Conservation (phyloP, 2,113 vertebrate genomes). For the Bolborhynchus lineola region DNA sequence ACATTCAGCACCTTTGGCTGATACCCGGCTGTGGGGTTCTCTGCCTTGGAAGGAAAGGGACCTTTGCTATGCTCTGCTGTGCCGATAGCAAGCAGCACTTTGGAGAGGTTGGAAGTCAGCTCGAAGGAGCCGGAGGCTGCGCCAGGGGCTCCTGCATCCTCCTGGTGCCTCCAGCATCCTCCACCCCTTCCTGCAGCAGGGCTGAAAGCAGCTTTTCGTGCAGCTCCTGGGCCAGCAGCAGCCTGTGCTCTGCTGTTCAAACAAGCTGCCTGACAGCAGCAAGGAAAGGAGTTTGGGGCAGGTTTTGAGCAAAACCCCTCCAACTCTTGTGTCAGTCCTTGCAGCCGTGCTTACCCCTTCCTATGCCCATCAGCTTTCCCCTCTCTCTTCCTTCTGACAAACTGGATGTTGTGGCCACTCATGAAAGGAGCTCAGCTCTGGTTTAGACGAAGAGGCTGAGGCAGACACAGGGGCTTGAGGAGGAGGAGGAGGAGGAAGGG, state of each 20-base stretch:
- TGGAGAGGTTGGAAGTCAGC: background rate
- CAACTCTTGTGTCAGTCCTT: fast-evolving
- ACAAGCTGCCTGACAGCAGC: background rate
- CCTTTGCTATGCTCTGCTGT: background rate
- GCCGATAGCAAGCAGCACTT: fast-evolving
- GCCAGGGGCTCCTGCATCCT: background rate
- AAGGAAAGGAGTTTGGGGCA: background rate
- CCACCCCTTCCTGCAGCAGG: background rate
- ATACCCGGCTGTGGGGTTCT: background rate
- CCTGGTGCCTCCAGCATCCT: background rate
- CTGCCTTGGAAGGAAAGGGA: background rate
- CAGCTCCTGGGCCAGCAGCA: background rate
- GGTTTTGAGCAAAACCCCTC: background rate
- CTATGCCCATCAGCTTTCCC: background rate
- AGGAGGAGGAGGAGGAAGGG: background rate
- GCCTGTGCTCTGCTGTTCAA: background rate
- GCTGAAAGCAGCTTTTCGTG: background rate
- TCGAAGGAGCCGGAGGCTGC: background rate
- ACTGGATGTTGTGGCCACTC: fast-evolving
- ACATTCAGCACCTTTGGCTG: background rate
- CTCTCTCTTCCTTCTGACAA: background rate
- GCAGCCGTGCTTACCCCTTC: background rate
- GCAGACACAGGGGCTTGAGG: fast-evolving
- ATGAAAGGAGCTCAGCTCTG: fast-evolving
- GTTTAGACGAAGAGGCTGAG: background rate